A percentile compares a stretch with the other conserved stretches of the same genome.
Evolutionary conservation across 2,888 invertebrate species (phyloP).

Genomic region (Leptinotarsa juncta): DNA sequence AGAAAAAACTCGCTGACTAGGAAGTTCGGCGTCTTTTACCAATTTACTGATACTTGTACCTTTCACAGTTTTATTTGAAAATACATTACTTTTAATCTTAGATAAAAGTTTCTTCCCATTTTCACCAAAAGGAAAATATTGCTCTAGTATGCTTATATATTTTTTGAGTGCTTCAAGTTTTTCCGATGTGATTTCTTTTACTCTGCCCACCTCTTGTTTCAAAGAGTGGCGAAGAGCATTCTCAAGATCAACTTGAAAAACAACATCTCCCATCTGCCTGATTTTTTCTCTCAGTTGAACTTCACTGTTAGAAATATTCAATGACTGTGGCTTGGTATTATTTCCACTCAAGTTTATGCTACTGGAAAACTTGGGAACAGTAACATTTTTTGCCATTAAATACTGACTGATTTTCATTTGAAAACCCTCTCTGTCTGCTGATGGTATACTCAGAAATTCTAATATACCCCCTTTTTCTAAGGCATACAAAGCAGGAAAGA

Average conservation of each 20-base stretch:
- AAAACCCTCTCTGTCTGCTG: conserved; percentile 52
- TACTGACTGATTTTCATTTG: conserved; percentile 69
- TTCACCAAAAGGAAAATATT: conserved; percentile 83
- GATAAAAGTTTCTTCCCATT: conserved; percentile 78
- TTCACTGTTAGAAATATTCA: conserved; percentile 45
- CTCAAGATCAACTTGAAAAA: conserved; percentile 90
- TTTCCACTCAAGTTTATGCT: conserved; percentile 10
- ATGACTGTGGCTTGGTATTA: conserved; percentile 4
- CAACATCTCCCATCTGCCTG: conserved; percentile 68
- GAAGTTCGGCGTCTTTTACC: conserved; percentile 67
- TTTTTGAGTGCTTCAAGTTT: conserved; percentile 78
- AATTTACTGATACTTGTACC: conserved; percentile 73
- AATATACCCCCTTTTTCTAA: conserved; percentile 61
- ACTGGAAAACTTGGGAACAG: conserved; percentile 40
- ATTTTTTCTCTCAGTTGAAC: conserved; percentile 58
- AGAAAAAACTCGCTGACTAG: conserved; percentile 71
- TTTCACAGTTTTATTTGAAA: conserved; percentile 67
- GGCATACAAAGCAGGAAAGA: conserved; percentile 70
- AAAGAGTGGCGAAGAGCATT: conserved; percentile 81
- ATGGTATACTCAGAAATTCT: conserved; percentile 47
- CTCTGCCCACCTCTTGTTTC: conserved; percentile 83
- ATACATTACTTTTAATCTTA: conserved; percentile 70
- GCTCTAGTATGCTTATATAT: conserved; percentile 77
- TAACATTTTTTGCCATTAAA: conserved; percentile 63
- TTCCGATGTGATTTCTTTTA: conserved; percentile 77